Evolutionary conservation across 2,797 vertebrate species (phyloP).

Genomic region (Tapirus indicus): DNA sequence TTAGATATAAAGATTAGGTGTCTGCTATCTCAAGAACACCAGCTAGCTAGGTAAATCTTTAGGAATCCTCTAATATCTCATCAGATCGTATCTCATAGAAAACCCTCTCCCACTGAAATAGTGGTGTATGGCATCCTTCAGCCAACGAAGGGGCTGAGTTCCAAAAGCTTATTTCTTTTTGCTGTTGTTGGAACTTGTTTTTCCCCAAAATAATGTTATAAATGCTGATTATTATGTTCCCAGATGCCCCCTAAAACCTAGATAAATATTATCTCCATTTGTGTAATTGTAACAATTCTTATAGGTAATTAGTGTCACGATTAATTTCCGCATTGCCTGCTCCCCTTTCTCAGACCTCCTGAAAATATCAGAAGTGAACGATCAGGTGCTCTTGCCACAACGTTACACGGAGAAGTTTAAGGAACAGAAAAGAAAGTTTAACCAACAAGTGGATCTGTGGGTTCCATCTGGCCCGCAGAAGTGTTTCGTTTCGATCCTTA

Average conservation of each 20-base stretch:
- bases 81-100: not conserved
- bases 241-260: not conserved
- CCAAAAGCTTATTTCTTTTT: not conserved
- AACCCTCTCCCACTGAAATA: not conserved
- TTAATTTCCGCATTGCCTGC: not conserved
- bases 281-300: not conserved
- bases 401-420: not conserved
- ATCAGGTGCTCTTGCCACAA: not conserved
- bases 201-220: not conserved
- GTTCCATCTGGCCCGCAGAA: not conserved
- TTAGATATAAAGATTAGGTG: slow-evolving; percentile 25
- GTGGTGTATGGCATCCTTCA: not conserved
- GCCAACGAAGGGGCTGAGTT: not conserved
- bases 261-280: not conserved
- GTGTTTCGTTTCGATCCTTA: not conserved
- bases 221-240: not conserved
- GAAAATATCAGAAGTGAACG: not conserved
- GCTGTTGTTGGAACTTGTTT: not conserved
- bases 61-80: slow-evolving; percentile 27
- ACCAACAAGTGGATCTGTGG: not conserved
- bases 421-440: not conserved
- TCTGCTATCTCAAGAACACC: slow-evolving; percentile 25
- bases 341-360: not conserved
- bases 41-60: not conserved
- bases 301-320: not conserved